These are phyloP conservation scores for Tokudaia tokunoshimensis DNA, from an alignment of 2,797 vertebrate genomes.

Conservation along the genomic window DNA sequence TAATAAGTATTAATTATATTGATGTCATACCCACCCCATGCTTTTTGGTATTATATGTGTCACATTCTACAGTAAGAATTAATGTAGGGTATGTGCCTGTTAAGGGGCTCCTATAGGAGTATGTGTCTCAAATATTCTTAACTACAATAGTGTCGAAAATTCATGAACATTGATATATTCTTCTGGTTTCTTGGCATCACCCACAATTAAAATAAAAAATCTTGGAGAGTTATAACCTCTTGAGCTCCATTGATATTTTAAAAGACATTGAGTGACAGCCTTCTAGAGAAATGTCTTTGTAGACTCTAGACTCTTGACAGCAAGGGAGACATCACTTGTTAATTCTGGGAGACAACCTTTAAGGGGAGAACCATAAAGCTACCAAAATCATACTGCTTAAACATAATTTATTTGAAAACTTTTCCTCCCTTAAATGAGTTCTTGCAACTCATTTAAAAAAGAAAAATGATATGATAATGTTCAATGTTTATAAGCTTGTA, in stretches of 20 bases:
- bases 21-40: not conserved
- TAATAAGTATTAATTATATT: not conserved
- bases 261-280: not conserved
- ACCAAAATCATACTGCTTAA: not conserved
- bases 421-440: not conserved
- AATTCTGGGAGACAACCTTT: not conserved
- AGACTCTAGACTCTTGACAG: not conserved
- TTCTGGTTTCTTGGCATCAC: not conserved
- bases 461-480: not conserved
- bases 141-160: not conserved
- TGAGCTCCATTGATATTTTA: conserved; percentile 21
- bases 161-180: not conserved
- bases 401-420: not conserved
- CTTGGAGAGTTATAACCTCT: not conserved
- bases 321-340: not conserved
- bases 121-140: not conserved
- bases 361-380: not conserved
- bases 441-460: not conserved
- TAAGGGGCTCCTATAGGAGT: not conserved
- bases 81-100: not conserved
- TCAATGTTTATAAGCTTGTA: not conserved
- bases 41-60: not conserved
- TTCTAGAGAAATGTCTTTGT: not conserved
- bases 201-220: not conserved
- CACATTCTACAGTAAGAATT: not conserved